These are phyloP conservation scores for Strix uralensis DNA, from an alignment of 2,113 vertebrate species.

Conservation along the genomic window DNA sequence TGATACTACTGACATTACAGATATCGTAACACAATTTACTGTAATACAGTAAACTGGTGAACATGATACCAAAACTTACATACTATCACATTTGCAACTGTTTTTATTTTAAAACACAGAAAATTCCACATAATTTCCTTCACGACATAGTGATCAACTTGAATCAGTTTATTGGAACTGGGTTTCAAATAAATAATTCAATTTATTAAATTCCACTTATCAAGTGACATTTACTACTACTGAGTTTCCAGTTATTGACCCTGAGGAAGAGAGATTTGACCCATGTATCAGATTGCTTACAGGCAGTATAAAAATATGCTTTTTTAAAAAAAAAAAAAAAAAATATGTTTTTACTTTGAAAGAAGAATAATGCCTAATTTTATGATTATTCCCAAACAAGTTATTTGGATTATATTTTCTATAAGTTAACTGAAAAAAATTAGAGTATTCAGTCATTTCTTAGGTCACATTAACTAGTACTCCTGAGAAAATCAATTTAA, in stretches of 20 bases:
- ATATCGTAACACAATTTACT: background rate
- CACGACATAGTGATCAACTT: background rate
- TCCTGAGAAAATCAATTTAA: background rate
- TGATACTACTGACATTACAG: background rate
- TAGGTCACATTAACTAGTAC: background rate
- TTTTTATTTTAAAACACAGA: background rate
- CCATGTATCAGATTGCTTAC: background rate
- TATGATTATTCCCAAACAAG: background rate
- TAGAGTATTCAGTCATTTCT: background rate
- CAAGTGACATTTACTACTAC: background rate
- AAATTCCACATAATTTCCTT: background rate
- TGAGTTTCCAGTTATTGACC: background rate
- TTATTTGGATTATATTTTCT: background rate
- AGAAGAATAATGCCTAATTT: background rate
- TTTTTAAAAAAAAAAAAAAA: background rate
- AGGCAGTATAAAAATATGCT: background rate
- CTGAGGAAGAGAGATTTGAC: background rate
- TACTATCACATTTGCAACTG: background rate
- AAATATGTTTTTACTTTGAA: background rate
- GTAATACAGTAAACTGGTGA: background rate
- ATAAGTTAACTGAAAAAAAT: background rate
- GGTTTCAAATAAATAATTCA: slow-evolving; percentile 22
- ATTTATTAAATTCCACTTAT: background rate
- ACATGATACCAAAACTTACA: background rate
- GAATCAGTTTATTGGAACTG: background rate